Evolutionary conservation across 2,888 invertebrate species (phyloP).

Genomic region (Drepana falcataria): DNA sequence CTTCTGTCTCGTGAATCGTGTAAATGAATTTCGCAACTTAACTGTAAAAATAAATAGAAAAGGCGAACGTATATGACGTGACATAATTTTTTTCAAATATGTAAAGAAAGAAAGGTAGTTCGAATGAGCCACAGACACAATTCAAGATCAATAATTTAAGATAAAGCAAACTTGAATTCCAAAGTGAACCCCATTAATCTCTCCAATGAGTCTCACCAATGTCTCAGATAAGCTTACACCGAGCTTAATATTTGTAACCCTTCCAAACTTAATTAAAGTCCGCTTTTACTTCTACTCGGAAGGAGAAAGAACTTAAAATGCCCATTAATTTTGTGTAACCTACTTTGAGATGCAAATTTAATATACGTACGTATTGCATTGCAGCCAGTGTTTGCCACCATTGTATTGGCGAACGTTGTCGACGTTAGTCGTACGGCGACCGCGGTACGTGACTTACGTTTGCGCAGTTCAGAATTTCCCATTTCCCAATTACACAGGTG

Average conservation of each 20-base stretch:
- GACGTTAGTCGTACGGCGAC: constrained; percentile 49
- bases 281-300: not conserved
- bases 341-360: constrained; percentile 34
- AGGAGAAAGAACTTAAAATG: constrained; percentile 13
- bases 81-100: no score
- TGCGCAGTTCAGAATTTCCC: constrained; percentile 8
- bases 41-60: no score
- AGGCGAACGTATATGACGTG: no score
- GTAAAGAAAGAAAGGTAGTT: no score
- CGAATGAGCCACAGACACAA: not conserved
- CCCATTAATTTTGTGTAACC: constrained; percentile 36
- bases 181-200: not conserved
- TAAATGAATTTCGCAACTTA: no score
- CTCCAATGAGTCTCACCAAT: not conserved
- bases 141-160: not conserved
- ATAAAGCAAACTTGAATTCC: no score
- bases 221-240: not conserved
- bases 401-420: constrained; percentile 15
- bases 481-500: not conserved
- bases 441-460: constrained; percentile 36
- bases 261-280: not conserved
- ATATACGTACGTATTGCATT: constrained; percentile 24
- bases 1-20: no score
- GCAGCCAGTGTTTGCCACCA: constrained; percentile 7
- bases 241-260: not conserved